Base-by-base conservation (phyloP, 2,113 vertebrate species). In the Malurus cyaneus region DNA sequence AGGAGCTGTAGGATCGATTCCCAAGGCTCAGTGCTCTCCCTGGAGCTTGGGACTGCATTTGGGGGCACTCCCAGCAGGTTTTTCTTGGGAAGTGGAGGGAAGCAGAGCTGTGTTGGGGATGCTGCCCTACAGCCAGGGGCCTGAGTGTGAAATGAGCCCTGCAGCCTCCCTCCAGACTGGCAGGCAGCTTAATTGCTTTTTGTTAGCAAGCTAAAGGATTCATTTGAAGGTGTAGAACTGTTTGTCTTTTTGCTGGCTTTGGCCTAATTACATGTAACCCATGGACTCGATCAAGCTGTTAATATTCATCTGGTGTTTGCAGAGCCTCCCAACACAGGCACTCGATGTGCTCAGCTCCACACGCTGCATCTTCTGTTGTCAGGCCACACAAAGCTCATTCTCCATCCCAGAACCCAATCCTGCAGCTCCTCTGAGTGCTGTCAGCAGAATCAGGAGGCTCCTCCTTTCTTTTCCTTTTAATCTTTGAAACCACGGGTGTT, bases 221-320 rank as follows among this genome's bases (percentile, higher is more conserved):
- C 81, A 91, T 92, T 74, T 78, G 81, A 91, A 88, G 96, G 93
- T 91, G 90, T 65, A 92, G 91, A 86, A 94, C 94, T 92, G 88
- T 88, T 92, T 95, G 95, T 94, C 86, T 95, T 95, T 95, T 97
- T 86, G 70, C 88, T 92, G 83, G 86, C 94, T 93, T 94, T 88
- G 64, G 65, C 65, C 95, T 96, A 95, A 96, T 96, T 96, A 92
- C 89, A 90, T 85, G 56, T 94, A 89, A 96, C 96, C 94, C 93
- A 14, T 77, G 67, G 93, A 93, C 95, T 89, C 31, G 92, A 57
- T 66, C 64, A 32, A 46, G 42, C 69, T 76, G 85, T 97, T 96
- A 94, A 92, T 78, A 97, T 96, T 96, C 96, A 80, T 86, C 76
- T 82, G 62, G 66, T 87, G 76, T 93, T 92, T 81, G 81, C 91